Base-by-base conservation (phyloP, 2,888 invertebrate species). In the Drosophila hamatofila region DNA sequence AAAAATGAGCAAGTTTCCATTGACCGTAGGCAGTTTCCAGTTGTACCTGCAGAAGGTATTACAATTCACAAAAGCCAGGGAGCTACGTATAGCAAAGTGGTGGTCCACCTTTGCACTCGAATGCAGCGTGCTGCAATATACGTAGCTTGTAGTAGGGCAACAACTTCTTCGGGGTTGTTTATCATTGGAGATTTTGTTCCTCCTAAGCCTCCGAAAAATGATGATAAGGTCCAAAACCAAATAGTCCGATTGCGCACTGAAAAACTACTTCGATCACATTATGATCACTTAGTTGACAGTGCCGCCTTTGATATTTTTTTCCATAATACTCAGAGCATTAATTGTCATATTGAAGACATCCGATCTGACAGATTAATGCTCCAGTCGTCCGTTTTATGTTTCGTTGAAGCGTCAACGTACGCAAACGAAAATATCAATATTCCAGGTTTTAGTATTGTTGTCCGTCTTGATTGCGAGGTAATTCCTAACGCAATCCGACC, bases 331-430 rank as follows among this genome's bases (percentile, higher is more conserved):
- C n/a, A n/a, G n/a, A n/a, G n/a, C n/a, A n/a, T n/a, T n/a, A n/a
- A n/a, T n/a, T n/a, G n/a, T n/a, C n/a, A n/a, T n/a, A n/a, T n/a
- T n/a, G n/a, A n/a, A n/a, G n/a, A n/a, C n/a, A n/a, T n/a, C n/a
- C n/a, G 39, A n/a, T 39, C 39, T 39, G 39, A 39, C 8, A 39
- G n/a, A 39, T 39, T 39, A n/a, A 39, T 39, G 39, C 39, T 39
- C 39, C 30, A 30, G 30, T 30, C 30, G 8, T 39, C 39, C n/a
- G 39, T 39, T n/a, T 14, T n/a, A n/a, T n/a, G n/a, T 39, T 39
- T 39, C n/a, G 16, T 37, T 3, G 39, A 39, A 39, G 39, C n/a
- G n/a, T 39, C 39, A 8, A 39, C 16, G 2, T 39, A 37, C 37
- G 33, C 33, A 33, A 33, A 33, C 33, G 9, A 11, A 33, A 33